Base-by-base conservation (phyloP, 1,140 invertebrate genomes). In the Dreissena rostriformis region DNA sequence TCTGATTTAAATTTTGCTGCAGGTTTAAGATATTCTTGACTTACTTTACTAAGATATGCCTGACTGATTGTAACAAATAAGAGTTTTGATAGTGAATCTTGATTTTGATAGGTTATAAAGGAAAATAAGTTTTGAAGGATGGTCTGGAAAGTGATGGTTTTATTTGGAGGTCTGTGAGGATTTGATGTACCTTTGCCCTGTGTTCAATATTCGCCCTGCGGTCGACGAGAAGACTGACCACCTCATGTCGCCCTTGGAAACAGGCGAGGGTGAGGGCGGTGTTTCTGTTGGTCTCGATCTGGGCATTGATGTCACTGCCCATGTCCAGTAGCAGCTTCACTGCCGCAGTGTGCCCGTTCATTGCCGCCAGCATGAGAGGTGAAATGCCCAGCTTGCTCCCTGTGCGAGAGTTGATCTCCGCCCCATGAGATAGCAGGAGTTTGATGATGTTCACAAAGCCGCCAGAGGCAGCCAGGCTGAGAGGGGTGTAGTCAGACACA, bases 311-410 rank as follows among this genome's bases (percentile, higher is more conserved):
- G 93, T 99, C 99, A 92, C 98, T 98, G 76, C 98, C 98, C 96
- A 98, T 98, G 92, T 99, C 98, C 71, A 99, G 94, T 22, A 99
- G 94, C 70, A 99, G 94, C 90, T 99, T 97, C 68, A 99, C 99
- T 68, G 98, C 99, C 92, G 97, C 98, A n/a, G 97, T 98, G 94
- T 99, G 99, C 0, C 99, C 99, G 95, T 99, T 99, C 99, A 99
- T 99, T 11, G 99, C 98, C 26, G 99, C 98, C 87, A 99, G 94
- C 99, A 99, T 99, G 26, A 99, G 94, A 5, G 99, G 99, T 0
- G 98, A 99, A 89, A 99, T 99, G 68, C 98, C 98, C 57, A 99
- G 94, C 94, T 99, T 99, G 70, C 97, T 98, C 51, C 98, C 98
- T 66, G 98, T 99, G 86, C 98, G 90, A 8, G 98, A 99, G 94